Evolutionary conservation across 1,140 invertebrate genomes (phyloP), one percentile per base, ranked within the genome.

Genomic region (Hyles vespertilio): DNA sequence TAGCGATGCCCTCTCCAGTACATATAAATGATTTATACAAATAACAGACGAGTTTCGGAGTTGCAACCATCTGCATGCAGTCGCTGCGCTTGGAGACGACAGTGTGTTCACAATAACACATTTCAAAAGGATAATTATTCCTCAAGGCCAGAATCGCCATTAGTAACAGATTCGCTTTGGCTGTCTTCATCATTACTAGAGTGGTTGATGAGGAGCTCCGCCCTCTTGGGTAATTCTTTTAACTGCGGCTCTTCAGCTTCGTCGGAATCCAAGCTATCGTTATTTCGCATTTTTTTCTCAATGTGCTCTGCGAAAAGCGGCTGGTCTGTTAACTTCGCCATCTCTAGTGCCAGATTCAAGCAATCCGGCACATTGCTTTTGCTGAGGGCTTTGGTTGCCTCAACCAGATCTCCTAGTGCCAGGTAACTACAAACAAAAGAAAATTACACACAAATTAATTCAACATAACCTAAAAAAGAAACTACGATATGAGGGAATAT

Each of bases 311-410:
- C 82, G 50, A 81, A 79, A 3, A 73, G 77, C 9, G 58, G 59
- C 7, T 80, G 80, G 9, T 84, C 86, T 5, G 68, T 63, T 1
- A 70, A 44, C 50, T 84, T 84, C 1, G 88, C 87, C 5, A 89
- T 60, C 0, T 84, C 77, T 1, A 79, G 72, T 4, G 88, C 83
- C 10, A 89, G 62, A 32, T 67, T 69, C 3, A 89, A 66, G 50
- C 56, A 65, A 3, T 77, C 70, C 58, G 80, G 67, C 2, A 80
- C 60, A 5, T 69, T 67, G 0, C 69, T 74, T 12, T 72, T 80
- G 3, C 79, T 67, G 7, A 89, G 66, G 5, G 48, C 49, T 2
- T 58, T 40, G 0, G 84, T 77, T 5, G 88, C 87, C 67, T 81
- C 63, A 33, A 70, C 70, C 2, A 80, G 12, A 33, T 83, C 60